These are phyloP conservation scores for Nymphalis urticae DNA, from an alignment of 2,888 invertebrate genomes.

Conservation along the genomic window DNA sequence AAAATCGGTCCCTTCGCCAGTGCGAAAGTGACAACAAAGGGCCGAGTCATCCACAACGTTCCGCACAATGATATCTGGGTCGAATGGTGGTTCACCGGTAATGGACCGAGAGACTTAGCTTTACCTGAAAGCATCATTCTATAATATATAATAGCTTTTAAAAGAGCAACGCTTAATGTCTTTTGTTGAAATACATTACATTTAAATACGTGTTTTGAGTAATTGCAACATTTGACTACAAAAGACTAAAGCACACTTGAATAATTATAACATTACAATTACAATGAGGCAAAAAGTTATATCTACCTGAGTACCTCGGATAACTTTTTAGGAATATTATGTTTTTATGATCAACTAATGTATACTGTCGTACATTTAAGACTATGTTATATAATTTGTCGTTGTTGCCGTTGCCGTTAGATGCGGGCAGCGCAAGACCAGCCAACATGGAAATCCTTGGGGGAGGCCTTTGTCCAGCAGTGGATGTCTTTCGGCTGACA, in stretches of 20 bases:
- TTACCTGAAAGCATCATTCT: slow-evolving; percentile 18
- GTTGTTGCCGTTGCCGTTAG: no score
- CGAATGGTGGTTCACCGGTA: slow-evolving; percentile 53
- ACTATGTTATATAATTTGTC: no score
- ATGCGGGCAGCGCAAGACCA: no score
- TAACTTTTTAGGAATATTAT: no score
- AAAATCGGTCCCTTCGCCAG: slow-evolving; percentile 26
- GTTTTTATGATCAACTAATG: no score
- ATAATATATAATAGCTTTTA: slow-evolving; percentile 6
- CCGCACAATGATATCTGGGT: slow-evolving; percentile 61
- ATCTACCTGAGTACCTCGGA: background rate
- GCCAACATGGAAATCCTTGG: no score
- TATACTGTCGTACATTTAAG: no score
- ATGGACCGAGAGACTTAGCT: slow-evolving; percentile 43
- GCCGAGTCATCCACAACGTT: slow-evolving; percentile 62
- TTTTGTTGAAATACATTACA: slow-evolving; percentile 11
- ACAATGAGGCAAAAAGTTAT: background rate
- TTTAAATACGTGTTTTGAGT: slow-evolving; percentile 2
- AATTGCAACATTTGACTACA: background rate
- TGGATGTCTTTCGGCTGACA: no score
- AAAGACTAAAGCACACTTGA: background rate
- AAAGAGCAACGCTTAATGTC: slow-evolving; percentile 1
- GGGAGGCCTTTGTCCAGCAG: no score
- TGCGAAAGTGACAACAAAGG: slow-evolving; percentile 64
- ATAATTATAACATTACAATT: background rate